phyloP scores from a whole-genome alignment of 2,888 invertebrate species.

The Apamea sordens region DNA sequence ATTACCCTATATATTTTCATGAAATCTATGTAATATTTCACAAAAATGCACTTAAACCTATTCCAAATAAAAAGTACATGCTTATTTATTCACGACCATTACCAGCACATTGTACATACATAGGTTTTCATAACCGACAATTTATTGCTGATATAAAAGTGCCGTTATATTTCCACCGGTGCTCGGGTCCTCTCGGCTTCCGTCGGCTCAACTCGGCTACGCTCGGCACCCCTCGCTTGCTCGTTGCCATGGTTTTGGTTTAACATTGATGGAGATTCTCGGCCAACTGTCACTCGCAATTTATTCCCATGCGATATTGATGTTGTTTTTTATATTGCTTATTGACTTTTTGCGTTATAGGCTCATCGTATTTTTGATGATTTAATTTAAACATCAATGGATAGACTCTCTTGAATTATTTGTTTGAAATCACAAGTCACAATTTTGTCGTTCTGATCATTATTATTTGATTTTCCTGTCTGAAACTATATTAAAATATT shows the following conservation, averaged over 20 bases:
- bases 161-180: slow-evolving; percentile 45
- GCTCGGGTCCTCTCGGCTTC: slow-evolving; percentile 36
- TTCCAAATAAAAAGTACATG: slow-evolving; percentile 40
- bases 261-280: slow-evolving; percentile 61
- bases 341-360: slow-evolving; percentile 27
- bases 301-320: slow-evolving; percentile 68
- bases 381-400: not conserved
- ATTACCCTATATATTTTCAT: not conserved
- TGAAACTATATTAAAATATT: not conserved
- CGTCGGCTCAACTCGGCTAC: slow-evolving; percentile 40
- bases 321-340: slow-evolving; percentile 34
- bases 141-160: slow-evolving; percentile 65
- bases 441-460: not conserved
- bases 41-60: slow-evolving; percentile 7
- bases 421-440: no score
- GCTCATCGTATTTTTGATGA: no score
- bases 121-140: slow-evolving; percentile 64
- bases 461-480: not conserved
- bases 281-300: slow-evolving; percentile 68
- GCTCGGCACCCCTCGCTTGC: slow-evolving; percentile 53
- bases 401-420: not conserved
- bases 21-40: not conserved
- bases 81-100: slow-evolving; percentile 64
- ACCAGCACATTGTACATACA: slow-evolving; percentile 63
- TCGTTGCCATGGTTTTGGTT: slow-evolving; percentile 66